These are phyloP conservation scores for Dicaeum eximium DNA, from an alignment of 2,113 vertebrate genomes.

Conservation along the genomic window DNA sequence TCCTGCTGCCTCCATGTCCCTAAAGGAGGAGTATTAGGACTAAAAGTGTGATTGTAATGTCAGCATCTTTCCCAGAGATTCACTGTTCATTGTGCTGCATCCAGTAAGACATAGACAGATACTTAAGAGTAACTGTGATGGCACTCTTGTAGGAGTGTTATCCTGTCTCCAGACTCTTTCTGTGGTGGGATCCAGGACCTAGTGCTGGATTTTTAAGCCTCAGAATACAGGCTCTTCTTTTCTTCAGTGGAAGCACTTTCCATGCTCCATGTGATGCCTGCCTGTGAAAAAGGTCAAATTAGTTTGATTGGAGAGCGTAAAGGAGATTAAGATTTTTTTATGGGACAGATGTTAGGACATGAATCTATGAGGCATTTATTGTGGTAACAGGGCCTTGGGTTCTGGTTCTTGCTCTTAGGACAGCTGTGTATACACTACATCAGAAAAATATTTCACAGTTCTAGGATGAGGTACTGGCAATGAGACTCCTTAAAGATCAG, in stretches of 20 bases:
- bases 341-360: background rate
- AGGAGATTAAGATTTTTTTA: background rate
- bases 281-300: background rate
- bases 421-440: background rate
- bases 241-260: background rate
- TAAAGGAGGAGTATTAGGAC: background rate
- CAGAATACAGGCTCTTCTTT: background rate
- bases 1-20: background rate
- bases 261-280: background rate
- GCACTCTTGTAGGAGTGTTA: background rate
- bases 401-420: background rate
- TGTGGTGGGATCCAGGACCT: background rate
- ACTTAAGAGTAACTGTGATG: background rate
- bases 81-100: background rate
- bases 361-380: background rate
- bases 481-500: background rate
- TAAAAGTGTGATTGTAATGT: background rate
- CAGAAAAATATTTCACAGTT: background rate
- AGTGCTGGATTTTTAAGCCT: background rate
- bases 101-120: background rate
- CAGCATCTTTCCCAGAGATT: background rate
- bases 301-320: background rate
- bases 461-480: background rate
- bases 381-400: background rate
- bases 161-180: background rate